Conservation (phyloP, 1,140 invertebrate species). For the Caenorhabditis tropicalis region DNA sequence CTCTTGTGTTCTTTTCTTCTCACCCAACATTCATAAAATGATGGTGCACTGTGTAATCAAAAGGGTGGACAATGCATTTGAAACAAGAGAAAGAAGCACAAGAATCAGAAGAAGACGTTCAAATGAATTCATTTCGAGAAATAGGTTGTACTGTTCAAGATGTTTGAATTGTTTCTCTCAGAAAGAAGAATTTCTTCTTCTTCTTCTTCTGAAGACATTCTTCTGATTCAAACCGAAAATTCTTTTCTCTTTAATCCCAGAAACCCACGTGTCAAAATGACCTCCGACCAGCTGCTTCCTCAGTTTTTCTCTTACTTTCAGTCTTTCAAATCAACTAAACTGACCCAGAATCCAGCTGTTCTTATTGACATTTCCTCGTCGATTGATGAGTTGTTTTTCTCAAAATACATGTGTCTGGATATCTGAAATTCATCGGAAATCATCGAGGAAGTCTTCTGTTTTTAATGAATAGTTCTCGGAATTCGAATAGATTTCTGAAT, state of each 20-base stretch:
- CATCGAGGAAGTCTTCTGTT: too few relatives aligned
- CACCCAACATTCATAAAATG: background rate
- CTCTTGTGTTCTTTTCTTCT: conserved; percentile 16
- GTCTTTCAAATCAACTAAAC: background rate
- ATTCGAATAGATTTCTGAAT: too few relatives aligned
- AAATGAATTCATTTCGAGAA: background rate
- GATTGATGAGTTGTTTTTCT: background rate
- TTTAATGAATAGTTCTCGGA: too few relatives aligned
- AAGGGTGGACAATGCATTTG: background rate
- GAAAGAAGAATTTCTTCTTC: too few relatives aligned
- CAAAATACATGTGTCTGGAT: too few relatives aligned
- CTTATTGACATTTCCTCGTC: background rate
- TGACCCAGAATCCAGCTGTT: background rate
- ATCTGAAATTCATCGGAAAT: too few relatives aligned
- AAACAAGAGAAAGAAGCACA: background rate
- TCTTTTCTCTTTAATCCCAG: too few relatives aligned
- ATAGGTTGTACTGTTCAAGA: background rate
- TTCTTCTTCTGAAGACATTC: too few relatives aligned
- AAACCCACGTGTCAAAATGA: too few relatives aligned
- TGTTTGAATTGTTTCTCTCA: too few relatives aligned
- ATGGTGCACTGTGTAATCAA: conserved; percentile 11
- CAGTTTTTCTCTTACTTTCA: too few relatives aligned
- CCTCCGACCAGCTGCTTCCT: background rate
- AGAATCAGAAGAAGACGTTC: background rate
- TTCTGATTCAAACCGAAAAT: too few relatives aligned